These are phyloP conservation scores for Acromyrmex echinatior DNA, from an alignment of 1,140 invertebrate species.

Conservation along the genomic window DNA sequence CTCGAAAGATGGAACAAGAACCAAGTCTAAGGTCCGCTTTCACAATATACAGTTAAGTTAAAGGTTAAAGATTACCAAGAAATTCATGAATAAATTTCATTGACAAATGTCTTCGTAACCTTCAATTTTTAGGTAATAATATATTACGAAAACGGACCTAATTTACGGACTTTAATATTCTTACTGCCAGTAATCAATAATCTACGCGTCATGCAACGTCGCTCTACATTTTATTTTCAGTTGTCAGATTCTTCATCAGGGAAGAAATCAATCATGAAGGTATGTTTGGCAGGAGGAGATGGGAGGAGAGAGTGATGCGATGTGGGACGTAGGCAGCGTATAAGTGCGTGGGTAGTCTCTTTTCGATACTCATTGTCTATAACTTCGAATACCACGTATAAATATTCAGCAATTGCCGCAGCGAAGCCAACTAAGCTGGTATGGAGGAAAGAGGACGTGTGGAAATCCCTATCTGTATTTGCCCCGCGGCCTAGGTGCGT, in stretches of 20 bases:
- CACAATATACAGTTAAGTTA: no score
- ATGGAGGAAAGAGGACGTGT: slow-evolving; percentile 37
- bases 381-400: slow-evolving; percentile 68
- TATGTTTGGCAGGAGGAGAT: slow-evolving; percentile 5
- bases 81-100: no score
- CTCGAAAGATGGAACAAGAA: no score
- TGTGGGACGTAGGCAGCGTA: slow-evolving; percentile 16
- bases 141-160: no score
- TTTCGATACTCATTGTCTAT: slow-evolving; percentile 71
- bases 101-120: no score
- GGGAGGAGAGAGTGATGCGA: slow-evolving; percentile 20
- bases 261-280: not conserved
- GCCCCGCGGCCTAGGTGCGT: slow-evolving; percentile 50
- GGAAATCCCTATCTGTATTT: slow-evolving; percentile 62
- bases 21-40: no score
- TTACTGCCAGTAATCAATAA: not conserved
- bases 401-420: slow-evolving; percentile 74
- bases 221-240: not conserved
- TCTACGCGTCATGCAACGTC: not conserved
- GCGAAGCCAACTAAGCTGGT: slow-evolving; percentile 1
- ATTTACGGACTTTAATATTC: not conserved
- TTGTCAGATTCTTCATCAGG: not conserved
- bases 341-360: slow-evolving; percentile 52
- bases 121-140: no score
- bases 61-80: no score